Conservation (phyloP, 2,797 vertebrate genomes). For the Tauraco hartlaubi region DNA sequence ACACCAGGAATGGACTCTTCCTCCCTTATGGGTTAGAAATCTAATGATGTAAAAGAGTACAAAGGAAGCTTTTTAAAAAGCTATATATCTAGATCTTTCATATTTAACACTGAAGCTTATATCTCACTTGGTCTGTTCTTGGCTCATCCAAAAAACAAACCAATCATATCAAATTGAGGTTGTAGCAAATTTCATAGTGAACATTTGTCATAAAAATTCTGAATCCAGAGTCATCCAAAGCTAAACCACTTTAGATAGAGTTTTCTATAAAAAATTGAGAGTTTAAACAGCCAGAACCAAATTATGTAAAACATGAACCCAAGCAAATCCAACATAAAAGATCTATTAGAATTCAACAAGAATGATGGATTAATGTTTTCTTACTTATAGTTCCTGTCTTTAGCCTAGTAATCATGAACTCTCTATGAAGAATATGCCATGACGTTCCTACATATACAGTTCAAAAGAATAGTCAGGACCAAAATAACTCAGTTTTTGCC, state of each 20-base stretch:
- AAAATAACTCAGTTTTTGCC: background rate
- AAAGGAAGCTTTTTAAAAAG: background rate
- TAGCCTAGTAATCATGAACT: background rate
- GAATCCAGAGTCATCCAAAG: background rate
- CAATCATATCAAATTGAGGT: background rate
- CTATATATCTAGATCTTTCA: background rate
- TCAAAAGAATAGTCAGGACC: background rate
- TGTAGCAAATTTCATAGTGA: background rate
- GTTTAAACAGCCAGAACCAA: background rate
- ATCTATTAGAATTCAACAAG: background rate
- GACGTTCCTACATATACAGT: background rate
- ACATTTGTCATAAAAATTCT: background rate
- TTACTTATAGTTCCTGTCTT: background rate
- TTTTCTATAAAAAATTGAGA: background rate
- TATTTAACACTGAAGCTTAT: background rate
- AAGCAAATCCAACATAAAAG: background rate
- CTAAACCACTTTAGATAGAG: background rate
- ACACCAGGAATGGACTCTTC: background rate
- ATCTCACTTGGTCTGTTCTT: background rate
- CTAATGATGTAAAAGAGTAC: background rate
- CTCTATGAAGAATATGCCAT: background rate
- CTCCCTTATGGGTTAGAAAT: background rate
- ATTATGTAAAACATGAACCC: background rate
- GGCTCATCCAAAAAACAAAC: background rate
- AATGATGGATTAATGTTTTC: background rate